phyloP scores from a whole-genome alignment of 1,140 invertebrate species.

The Drosophila albomicans region DNA sequence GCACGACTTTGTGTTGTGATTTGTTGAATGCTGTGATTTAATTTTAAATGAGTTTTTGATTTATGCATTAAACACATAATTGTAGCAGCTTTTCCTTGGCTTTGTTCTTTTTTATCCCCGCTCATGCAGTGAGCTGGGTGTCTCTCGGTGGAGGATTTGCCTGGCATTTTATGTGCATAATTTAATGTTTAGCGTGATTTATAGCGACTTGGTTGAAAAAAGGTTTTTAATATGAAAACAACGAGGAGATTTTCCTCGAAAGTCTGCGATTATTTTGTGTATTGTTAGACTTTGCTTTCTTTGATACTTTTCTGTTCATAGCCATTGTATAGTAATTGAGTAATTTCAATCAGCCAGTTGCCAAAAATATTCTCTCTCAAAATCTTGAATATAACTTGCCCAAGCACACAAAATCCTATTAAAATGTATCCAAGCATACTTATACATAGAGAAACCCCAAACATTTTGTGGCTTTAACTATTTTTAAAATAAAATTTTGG shows the following conservation, averaged over 20 bases:
- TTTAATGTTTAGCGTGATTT: constrained; percentile 80
- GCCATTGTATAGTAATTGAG: constrained; percentile 11
- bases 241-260: constrained; percentile 37
- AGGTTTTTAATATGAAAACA: constrained; percentile 58
- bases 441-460: constrained; percentile 2
- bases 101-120: constrained; percentile 6
- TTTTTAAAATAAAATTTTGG: constrained; percentile 17
- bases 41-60: constrained; percentile 84
- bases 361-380: not conserved
- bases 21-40: constrained; percentile 79
- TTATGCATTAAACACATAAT: constrained; percentile 83
- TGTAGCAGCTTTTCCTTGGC: constrained; percentile 65
- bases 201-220: constrained; percentile 53
- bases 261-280: constrained; percentile 12
- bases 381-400: not conserved
- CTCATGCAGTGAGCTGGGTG: constrained; percentile 22
- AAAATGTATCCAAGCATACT: constrained; percentile 12
- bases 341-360: not conserved
- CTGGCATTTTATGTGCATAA: constrained; percentile 75
- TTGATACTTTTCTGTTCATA: not conserved
- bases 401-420: constrained; percentile 21
- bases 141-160: constrained; percentile 58
- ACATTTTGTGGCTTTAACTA: constrained; percentile 4
- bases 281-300: not conserved
- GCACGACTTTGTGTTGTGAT: constrained; percentile 70